phyloP scores from a whole-genome alignment of 2,797 vertebrate species.

The Carduelis carduelis region DNA sequence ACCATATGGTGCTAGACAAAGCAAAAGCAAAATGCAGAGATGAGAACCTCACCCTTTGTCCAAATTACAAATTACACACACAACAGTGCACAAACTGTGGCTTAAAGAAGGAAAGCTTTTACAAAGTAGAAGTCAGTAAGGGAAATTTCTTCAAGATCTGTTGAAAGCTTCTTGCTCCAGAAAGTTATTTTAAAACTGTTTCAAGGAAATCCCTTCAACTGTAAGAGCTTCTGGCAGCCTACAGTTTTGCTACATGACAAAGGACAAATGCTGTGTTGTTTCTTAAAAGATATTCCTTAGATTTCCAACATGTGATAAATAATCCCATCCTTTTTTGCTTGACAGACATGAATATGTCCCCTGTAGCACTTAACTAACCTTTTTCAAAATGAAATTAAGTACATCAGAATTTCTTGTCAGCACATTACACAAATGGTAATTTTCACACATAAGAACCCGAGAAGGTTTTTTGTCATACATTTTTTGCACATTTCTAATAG shows the following conservation, averaged over 20 bases:
- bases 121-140: background rate
- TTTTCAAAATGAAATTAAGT: background rate
- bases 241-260: rapidly evolving
- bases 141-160: background rate
- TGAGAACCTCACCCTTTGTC: background rate
- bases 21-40: background rate
- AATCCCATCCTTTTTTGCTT: background rate
- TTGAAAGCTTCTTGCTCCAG: background rate
- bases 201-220: background rate
- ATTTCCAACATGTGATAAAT: background rate
- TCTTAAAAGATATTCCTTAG: background rate
- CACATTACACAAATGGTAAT: background rate
- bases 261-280: background rate
- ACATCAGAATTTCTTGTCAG: background rate
- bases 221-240: background rate
- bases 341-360: background rate
- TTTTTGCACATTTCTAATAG: background rate
- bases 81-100: background rate
- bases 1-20: slow-evolving; percentile 89
- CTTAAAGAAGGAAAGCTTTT: background rate
- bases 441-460: background rate
- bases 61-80: background rate
- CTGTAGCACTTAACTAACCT: background rate
- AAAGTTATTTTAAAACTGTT: background rate
- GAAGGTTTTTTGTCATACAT: background rate